Conservation (phyloP, 2,797 vertebrate species). For the Passerculus sandwichensis region DNA sequence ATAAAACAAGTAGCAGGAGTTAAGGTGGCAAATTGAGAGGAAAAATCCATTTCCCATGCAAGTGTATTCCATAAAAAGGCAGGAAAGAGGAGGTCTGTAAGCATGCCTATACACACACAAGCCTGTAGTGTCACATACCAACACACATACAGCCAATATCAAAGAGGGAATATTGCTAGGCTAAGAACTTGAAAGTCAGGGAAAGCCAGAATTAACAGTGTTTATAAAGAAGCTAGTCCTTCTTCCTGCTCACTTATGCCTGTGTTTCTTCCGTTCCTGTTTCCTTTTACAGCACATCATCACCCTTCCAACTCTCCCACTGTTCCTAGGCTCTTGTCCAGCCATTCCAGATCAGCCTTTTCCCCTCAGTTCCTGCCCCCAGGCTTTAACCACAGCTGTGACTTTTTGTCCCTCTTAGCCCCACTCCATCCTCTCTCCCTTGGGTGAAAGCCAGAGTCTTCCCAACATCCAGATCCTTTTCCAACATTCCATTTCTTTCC, state of each 20-base stretch:
- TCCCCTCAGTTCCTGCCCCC: neutral
- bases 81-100: neutral
- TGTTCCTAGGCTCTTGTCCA: neutral
- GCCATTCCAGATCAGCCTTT: neutral
- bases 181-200: slow-evolving; percentile 6
- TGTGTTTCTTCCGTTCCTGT: neutral
- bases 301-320: neutral
- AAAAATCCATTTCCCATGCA: slow-evolving; percentile 19
- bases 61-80: neutral
- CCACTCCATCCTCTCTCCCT: neutral
- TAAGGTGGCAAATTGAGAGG: neutral
- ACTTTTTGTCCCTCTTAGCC: neutral
- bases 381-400: neutral
- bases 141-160: neutral
- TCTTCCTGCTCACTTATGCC: neutral
- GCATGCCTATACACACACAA: neutral
- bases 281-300: neutral
- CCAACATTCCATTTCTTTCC: neutral
- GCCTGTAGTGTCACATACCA: neutral
- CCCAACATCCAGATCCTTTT: neutral
- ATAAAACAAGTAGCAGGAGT: neutral
- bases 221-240: neutral
- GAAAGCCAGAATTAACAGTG: slow-evolving; percentile 4
- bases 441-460: neutral
- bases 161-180: neutral